Evolutionary conservation across 2,888 invertebrate genomes (phyloP).

Genomic region (Dryomyza anilis): DNA sequence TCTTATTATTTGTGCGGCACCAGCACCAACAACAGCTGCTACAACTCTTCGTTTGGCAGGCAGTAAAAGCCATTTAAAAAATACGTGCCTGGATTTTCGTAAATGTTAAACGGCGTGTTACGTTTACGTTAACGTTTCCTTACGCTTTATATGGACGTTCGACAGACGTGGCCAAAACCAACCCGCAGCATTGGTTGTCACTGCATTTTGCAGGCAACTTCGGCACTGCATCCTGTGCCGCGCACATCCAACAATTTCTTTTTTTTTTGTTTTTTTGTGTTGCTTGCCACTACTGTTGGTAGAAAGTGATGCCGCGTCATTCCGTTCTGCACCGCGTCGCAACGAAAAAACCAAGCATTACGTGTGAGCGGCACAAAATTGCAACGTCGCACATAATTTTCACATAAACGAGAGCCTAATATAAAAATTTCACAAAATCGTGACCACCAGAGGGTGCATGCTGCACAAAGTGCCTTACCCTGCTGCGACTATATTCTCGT

Average conservation of each 20-base stretch:
- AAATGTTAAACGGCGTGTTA: slow-evolving; percentile 16
- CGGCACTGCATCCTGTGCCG: background rate
- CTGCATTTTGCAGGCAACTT: background rate
- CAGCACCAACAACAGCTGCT: background rate
- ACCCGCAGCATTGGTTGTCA: background rate
- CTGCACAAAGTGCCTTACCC: background rate
- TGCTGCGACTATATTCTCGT: background rate
- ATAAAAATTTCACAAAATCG: slow-evolving; percentile 51
- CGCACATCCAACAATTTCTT: no score
- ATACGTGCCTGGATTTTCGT: slow-evolving; percentile 55
- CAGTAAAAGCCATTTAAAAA: slow-evolving; percentile 55
- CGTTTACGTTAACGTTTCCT: slow-evolving; percentile 8
- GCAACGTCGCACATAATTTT: slow-evolving; percentile 49
- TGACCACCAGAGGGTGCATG: slow-evolving; percentile 45
- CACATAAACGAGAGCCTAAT: slow-evolving; percentile 55
- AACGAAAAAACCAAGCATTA: background rate
- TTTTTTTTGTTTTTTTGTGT: background rate
- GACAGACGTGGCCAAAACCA: background rate
- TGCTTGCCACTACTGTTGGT: background rate
- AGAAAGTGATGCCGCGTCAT: no score
- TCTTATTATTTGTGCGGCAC: slow-evolving; percentile 1
- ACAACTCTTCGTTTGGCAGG: slow-evolving; percentile 21
- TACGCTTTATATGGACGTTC: slow-evolving; percentile 2
- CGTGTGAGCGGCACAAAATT: slow-evolving; percentile 11
- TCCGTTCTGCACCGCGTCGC: background rate